Percentiles rank a stretch among this genome's conserved stretches.
Conservation (phyloP, 2,888 invertebrate genomes). For the Cartodere bifasciata region DNA sequence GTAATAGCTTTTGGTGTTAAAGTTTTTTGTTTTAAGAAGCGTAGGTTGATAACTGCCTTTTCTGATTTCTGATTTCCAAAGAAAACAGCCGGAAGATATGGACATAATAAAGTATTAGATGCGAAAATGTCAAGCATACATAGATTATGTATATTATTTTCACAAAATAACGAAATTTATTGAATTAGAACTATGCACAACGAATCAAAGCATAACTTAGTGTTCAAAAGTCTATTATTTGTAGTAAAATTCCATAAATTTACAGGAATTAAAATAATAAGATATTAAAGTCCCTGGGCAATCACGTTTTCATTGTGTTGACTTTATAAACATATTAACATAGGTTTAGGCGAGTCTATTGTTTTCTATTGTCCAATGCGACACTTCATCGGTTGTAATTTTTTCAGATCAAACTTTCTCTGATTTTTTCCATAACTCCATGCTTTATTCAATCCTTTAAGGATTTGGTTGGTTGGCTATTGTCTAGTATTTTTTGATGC, state of each 20-base stretch:
- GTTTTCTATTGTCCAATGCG: constrained; percentile 8
- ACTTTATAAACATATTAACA: constrained; percentile 27
- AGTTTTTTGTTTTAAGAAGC: too few species aligned
- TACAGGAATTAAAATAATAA: constrained; percentile 27
- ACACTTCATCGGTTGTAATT: constrained; percentile 1
- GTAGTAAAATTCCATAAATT: constrained; percentile 20
- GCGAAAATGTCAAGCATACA: too few species aligned
- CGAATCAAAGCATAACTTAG: constrained; percentile 10
- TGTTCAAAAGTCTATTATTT: constrained; percentile 10
- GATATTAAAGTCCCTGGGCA: constrained; percentile 23
- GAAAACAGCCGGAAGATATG: too few species aligned
- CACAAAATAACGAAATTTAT: too few species aligned
- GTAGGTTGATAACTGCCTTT: too few species aligned
- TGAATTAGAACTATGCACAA: not conserved
- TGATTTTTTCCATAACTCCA: constrained; percentile 2
- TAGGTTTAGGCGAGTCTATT: constrained; percentile 17
- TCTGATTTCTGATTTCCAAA: too few species aligned
- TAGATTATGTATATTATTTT: too few species aligned
- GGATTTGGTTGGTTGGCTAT: too few species aligned
- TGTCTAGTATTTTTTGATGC: too few species aligned
- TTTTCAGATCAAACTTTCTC: not conserved
- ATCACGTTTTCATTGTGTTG: constrained; percentile 29
- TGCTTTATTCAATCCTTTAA: too few species aligned
- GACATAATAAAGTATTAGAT: too few species aligned
- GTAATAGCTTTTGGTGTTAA: too few species aligned